A percentile compares a stretch with the other conserved stretches of the same genome.
Evolutionary conservation across 2,797 vertebrate genomes (phyloP).

Genomic region (Phyllotis vaccarum): DNA sequence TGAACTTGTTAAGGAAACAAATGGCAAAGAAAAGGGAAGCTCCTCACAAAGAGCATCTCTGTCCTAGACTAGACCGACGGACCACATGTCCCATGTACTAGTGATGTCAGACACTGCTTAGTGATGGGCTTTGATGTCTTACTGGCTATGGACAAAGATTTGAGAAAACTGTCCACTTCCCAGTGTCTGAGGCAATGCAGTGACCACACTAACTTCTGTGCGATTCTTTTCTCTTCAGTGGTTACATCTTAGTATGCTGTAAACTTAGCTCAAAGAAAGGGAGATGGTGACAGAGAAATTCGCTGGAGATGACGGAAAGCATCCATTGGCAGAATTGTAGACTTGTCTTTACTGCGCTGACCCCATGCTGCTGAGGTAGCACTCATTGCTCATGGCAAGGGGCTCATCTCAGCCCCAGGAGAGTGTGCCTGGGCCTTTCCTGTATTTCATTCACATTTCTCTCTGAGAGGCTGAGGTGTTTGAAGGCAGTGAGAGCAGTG

Average conservation of each 20-base stretch:
- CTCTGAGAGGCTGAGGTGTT: background rate
- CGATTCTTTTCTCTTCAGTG: background rate
- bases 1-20: background rate
- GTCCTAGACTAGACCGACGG: background rate
- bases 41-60: background rate
- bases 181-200: background rate
- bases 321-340: background rate
- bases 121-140: slow-evolving; percentile 18
- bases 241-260: background rate
- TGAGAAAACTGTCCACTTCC: background rate
- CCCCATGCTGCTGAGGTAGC: background rate
- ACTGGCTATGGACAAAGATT: slow-evolving; percentile 19
- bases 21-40: background rate
- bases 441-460: background rate
- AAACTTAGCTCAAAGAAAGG: background rate
- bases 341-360: too few relatives aligned
- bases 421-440: background rate
- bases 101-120: fast-evolving
- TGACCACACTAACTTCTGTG: too few relatives aligned
- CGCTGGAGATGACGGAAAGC: too few relatives aligned
- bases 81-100: background rate
- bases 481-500: background rate
- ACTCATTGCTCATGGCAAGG: fast-evolving
- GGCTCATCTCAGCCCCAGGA: fast-evolving
- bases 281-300: background rate